phyloP scores from a whole-genome alignment of 2,797 vertebrate genomes.

The Aphelocoma californica region DNA sequence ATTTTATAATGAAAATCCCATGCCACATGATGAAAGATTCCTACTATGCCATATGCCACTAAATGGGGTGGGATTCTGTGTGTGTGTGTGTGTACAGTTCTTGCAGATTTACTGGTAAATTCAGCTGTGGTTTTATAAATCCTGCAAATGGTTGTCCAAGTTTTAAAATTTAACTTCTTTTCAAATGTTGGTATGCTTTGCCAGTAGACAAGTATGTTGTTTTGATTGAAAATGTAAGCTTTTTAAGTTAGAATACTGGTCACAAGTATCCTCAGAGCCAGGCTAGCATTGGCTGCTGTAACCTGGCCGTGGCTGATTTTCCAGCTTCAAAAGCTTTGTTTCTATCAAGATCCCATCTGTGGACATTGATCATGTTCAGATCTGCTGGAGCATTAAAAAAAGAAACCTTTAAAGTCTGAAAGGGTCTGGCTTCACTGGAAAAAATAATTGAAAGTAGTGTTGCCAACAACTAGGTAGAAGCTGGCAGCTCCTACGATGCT shows the following conservation, averaged over 20 bases:
- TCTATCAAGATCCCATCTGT: conserved; percentile 10
- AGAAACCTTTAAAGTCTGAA: neutral
- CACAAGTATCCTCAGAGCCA: neutral
- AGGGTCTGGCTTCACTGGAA: neutral
- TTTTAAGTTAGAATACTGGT: neutral
- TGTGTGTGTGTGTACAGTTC: neutral
- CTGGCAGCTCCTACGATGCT: neutral
- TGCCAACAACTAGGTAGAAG: neutral
- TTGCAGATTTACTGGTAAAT: neutral
- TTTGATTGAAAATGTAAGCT: neutral
- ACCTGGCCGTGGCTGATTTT: neutral
- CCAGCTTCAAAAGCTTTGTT: conserved; percentile 31
- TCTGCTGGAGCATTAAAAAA: conserved; percentile 12
- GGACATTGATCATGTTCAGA: conserved; percentile 14
- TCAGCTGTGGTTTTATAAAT: neutral
- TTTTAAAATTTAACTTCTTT: neutral
- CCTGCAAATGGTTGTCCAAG: neutral
- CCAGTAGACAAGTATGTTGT: neutral
- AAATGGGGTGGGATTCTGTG: accelerated
- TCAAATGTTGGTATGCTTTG: neutral
- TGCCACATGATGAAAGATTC: neutral
- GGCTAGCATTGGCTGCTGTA: neutral
- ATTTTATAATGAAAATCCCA: neutral
- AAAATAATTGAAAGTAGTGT: neutral
- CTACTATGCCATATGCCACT: neutral